These are phyloP conservation scores for Cardinalis cardinalis DNA, from an alignment of 2,113 vertebrate species.

Conservation along the genomic window DNA sequence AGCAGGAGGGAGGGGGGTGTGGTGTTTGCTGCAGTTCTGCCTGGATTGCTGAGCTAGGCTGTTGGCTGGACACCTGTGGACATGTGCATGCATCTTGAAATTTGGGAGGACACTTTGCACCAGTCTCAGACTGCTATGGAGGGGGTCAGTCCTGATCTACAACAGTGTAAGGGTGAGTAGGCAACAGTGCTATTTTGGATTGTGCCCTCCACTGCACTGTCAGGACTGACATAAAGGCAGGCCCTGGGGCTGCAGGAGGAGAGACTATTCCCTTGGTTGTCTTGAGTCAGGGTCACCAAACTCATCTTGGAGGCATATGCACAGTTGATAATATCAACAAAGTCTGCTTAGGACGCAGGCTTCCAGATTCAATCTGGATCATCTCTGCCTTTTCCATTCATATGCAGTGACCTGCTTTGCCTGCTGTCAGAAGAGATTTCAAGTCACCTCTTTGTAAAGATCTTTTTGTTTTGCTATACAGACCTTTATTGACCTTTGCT, in stretches of 20 bases:
- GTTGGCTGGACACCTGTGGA: neutral
- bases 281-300: neutral
- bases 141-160: neutral
- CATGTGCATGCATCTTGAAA: neutral
- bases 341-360: neutral
- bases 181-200: neutral
- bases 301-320: neutral
- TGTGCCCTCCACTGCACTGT: neutral
- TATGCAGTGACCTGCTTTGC: neutral
- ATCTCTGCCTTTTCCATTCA: neutral
- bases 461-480: neutral
- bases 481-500: neutral
- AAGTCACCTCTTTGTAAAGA: neutral
- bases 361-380: neutral
- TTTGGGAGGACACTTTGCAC: neutral
- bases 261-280: neutral
- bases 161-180: neutral
- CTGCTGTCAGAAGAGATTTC: neutral
- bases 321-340: neutral
- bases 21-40: neutral
- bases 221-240: neutral
- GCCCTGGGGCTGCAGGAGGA: neutral
- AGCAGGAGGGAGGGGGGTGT: accelerated
- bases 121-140: neutral
- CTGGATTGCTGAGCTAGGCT: accelerated